Base-by-base conservation (phyloP, 1,140 invertebrate genomes). In the Melanaphis sacchari region DNA sequence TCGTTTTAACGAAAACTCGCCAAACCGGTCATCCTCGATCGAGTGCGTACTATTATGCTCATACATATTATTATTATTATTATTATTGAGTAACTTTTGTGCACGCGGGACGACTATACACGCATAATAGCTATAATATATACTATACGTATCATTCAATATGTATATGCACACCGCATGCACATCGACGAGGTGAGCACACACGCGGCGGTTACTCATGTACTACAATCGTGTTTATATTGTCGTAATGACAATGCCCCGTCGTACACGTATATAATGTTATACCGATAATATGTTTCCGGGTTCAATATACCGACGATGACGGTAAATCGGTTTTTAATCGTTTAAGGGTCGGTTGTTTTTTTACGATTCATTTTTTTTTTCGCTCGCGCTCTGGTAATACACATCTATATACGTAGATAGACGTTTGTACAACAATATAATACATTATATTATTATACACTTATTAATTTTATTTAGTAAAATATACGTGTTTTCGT, bases 141-240 rank as follows among this genome's bases (percentile, higher is more conserved):
- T 22, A n/a, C 15, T 89, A 52, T 90, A 90, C 38, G 24, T 54
- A 54, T 38, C 8, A 21, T 40, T 22, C 15, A 21, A 90, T 41
- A 41, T 41, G 54, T 26, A 59, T 41, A 66, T n/a, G 59, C n/a
- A n/a, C 31, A 66, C 59, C 59, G 15, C 59, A 5, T 76, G 31
- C n/a, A 76, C 0, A 43, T 81, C n/a, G n/a, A 41, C n/a, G 59
- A 66, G 31, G 46, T 49, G 46, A 52, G 49, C 5, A 24, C 24
- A 36, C 3, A 0, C 31, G 31, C 31, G 21, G 41, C 38, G 90
- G 24, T 38, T 24, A 82, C 22, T 82, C 66, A 43, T 91, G 90
- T 91, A 81, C 21, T 76, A 91, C 90, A 76, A 81, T 91, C 90
- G 66, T 91, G 90, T 91, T 91, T 91, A 91, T 91, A 91, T 91